Evolutionary conservation across 2,888 invertebrate genomes (phyloP).

Genomic region (Cotesia congregata): DNA sequence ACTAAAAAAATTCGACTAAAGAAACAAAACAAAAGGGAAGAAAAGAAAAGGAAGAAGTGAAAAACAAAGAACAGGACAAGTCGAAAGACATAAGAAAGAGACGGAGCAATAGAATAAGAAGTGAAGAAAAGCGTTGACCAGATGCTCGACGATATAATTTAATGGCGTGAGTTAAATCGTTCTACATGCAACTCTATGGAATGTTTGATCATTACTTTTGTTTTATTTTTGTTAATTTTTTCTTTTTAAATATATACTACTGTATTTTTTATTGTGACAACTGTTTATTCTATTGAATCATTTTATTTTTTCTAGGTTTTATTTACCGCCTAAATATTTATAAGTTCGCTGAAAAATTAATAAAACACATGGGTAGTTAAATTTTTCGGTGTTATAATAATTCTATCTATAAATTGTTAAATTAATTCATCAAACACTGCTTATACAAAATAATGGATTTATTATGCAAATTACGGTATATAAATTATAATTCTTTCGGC

Average conservation of each 20-base stretch:
- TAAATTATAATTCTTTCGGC: background rate
- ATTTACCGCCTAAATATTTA: too few species aligned
- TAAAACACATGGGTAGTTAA: too few species aligned
- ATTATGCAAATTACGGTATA: background rate
- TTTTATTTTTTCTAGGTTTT: background rate
- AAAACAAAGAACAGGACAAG: conserved; percentile 14
- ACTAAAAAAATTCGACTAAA: background rate
- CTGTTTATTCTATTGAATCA: background rate
- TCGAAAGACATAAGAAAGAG: conserved; percentile 23
- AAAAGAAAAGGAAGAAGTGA: background rate
- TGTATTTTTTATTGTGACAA: background rate
- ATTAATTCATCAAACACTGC: background rate
- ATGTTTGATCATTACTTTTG: background rate
- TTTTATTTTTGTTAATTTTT: background rate
- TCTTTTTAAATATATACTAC: background rate
- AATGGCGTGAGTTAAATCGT: conserved; percentile 29
- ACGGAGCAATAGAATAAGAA: conserved; percentile 20
- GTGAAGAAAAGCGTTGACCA: conserved; percentile 29
- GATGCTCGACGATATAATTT: conserved; percentile 41
- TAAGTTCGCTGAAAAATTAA: too few species aligned
- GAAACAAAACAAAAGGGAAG: conserved; percentile 4
- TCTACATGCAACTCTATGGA: conserved; percentile 12
- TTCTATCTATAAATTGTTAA: background rate
- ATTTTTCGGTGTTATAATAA: too few species aligned
- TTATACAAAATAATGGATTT: background rate